Conservation (phyloP, 2,113 vertebrate species). For the Rhinolophus sinicus region DNA sequence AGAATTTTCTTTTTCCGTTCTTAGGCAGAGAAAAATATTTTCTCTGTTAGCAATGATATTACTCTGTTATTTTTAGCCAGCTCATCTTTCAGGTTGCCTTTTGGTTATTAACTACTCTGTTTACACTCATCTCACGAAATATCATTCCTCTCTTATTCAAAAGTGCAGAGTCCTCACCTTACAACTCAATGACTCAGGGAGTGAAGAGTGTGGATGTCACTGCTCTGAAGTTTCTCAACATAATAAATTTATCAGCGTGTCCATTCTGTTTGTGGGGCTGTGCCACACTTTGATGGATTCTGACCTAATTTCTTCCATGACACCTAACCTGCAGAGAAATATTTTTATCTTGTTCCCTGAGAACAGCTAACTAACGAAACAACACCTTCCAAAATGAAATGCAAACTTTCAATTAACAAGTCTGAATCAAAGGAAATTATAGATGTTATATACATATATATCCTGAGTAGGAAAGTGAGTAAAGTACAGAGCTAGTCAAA, state of each 20-base stretch:
- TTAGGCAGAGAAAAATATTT: not conserved
- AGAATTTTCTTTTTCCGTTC: not conserved
- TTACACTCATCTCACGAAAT: conserved; percentile 67
- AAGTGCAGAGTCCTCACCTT: conserved; percentile 34
- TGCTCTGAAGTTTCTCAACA: conserved; percentile 39
- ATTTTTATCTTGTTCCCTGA: conserved; percentile 62
- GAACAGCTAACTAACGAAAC: conserved; percentile 77
- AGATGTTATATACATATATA: not conserved
- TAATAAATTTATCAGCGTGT: conserved; percentile 57
- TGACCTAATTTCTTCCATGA: conserved; percentile 75
- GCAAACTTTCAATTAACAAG: conserved; percentile 62
- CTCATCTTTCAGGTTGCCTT: conserved; percentile 26
- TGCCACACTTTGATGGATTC: conserved; percentile 68
- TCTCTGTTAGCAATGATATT: not conserved
- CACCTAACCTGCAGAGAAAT: conserved; percentile 63
- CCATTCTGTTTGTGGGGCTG: conserved; percentile 46
- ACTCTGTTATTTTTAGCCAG: not conserved
- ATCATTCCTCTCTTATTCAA: not conserved
- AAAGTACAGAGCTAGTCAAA: not conserved
- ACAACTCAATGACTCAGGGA: conserved; percentile 14
- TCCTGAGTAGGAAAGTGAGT: not conserved
- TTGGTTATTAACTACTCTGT: conserved; percentile 61
- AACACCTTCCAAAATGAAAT: conserved; percentile 69
- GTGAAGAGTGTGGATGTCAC: not conserved
- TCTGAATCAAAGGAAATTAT: conserved; percentile 56